Evolutionary conservation across 2,797 vertebrate species (phyloP).

Genomic region (Gorsachius magnificus): DNA sequence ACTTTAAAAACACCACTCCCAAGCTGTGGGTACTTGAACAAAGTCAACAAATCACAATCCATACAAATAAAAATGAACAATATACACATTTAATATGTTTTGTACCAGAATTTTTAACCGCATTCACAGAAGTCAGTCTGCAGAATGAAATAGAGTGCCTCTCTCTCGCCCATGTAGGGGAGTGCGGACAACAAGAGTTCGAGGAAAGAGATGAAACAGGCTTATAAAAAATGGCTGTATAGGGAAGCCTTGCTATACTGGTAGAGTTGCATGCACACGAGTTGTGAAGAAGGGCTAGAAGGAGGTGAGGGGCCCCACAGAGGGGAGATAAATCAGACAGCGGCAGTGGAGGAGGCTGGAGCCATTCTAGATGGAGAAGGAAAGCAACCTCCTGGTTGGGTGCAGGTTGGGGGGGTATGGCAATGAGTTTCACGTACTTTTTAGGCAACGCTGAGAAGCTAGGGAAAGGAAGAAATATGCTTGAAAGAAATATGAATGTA

Average conservation of each 20-base stretch:
- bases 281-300: background rate
- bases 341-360: background rate
- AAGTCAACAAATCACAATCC: background rate
- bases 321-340: background rate
- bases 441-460: background rate
- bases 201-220: background rate
- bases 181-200: background rate
- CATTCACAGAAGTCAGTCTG: background rate
- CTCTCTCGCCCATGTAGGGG: accelerated
- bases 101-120: background rate
- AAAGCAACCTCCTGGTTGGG: background rate
- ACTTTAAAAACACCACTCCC: background rate
- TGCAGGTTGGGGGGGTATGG: background rate
- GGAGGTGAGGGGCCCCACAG: background rate
- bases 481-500: background rate
- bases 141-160: background rate
- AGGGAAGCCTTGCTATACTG: background rate
- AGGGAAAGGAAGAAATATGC: background rate
- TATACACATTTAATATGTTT: background rate
- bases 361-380: background rate
- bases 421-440: background rate
- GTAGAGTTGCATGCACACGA: background rate
- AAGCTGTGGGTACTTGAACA: background rate
- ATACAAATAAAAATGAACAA: background rate
- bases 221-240: background rate